A percentile compares a stretch with the other conserved stretches of the same genome.
Conservation (phyloP, 1,140 invertebrate species). For the Drosophila subpulchrella region DNA sequence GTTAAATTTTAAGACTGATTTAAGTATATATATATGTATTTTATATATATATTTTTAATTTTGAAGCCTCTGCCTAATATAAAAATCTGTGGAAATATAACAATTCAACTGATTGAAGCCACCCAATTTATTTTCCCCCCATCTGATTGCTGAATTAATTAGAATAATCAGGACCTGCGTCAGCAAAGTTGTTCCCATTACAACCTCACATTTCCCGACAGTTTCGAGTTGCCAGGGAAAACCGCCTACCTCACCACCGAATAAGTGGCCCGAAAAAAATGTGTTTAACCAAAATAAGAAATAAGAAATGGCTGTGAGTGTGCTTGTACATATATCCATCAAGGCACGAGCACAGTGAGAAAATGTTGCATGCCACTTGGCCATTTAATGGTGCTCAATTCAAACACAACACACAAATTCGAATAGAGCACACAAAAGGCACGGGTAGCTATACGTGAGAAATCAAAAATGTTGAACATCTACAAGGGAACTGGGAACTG, state of each 20-base stretch:
- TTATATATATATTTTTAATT: too few relatives aligned
- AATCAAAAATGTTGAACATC: constrained; percentile 74
- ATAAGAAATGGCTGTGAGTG: constrained; percentile 28
- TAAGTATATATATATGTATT: too few relatives aligned
- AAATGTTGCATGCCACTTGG: constrained; percentile 78
- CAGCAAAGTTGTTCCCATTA: constrained; percentile 7
- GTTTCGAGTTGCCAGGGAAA: constrained; percentile 27
- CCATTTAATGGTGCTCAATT: constrained; percentile 74
- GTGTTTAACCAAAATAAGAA: constrained; percentile 47
- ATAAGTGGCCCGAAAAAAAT: background rate
- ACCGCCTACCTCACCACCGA: constrained; percentile 21
- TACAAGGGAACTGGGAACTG: constrained; percentile 20
- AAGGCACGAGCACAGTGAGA: constrained; percentile 50
- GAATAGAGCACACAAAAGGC: constrained; percentile 45
- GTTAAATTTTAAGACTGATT: too few relatives aligned
- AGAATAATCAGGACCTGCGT: constrained; percentile 38
- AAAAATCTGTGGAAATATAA: background rate
- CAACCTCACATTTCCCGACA: constrained; percentile 20
- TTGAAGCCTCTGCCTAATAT: too few relatives aligned
- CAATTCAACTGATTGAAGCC: background rate
- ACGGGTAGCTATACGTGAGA: constrained; percentile 68
- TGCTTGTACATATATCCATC: constrained; percentile 26
- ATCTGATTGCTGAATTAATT: constrained; percentile 33
- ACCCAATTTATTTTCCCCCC: background rate
- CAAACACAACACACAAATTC: constrained; percentile 52